phyloP scores from a whole-genome alignment of 1,140 invertebrate species.

The Pseudomyrmex gracilis region DNA sequence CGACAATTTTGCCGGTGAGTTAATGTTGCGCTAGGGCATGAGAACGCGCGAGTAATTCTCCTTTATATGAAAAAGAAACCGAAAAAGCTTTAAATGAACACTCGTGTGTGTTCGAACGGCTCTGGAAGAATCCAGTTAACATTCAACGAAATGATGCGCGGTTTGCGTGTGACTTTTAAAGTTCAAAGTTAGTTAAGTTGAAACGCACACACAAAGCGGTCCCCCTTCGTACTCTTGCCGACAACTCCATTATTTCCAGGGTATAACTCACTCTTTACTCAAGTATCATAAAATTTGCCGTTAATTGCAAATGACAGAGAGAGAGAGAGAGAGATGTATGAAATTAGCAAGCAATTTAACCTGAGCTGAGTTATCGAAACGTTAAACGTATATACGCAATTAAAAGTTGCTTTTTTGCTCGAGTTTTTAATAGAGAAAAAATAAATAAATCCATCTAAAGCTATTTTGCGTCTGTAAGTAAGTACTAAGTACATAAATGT shows the following conservation, averaged over 20 bases:
- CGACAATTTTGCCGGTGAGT: background rate
- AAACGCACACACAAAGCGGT: background rate
- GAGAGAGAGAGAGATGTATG: background rate
- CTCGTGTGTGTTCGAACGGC: too few relatives aligned
- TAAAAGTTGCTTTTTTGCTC: background rate
- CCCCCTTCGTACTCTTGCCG: background rate
- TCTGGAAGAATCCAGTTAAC: background rate
- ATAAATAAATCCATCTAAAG: conserved; percentile 10
- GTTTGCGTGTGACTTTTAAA: conserved; percentile 38
- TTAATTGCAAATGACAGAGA: background rate
- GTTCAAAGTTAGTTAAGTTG: conserved; percentile 20
- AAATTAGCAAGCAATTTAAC: background rate
- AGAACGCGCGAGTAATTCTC: background rate
- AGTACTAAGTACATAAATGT: conserved; percentile 15
- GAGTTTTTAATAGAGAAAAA: background rate
- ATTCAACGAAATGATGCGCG: background rate
- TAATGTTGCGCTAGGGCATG: background rate
- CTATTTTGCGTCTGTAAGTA: conserved; percentile 2
- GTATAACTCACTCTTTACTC: background rate
- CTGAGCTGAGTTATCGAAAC: background rate
- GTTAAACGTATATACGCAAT: background rate
- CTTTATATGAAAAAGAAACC: background rate
- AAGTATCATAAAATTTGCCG: background rate
- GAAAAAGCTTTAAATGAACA: background rate
- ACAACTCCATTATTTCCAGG: background rate